A percentile compares a stretch with the other conserved stretches of the same genome.
These are phyloP conservation scores for Drosophila austrosaltans DNA, from an alignment of 2,888 invertebrate species.

Conservation along the genomic window DNA sequence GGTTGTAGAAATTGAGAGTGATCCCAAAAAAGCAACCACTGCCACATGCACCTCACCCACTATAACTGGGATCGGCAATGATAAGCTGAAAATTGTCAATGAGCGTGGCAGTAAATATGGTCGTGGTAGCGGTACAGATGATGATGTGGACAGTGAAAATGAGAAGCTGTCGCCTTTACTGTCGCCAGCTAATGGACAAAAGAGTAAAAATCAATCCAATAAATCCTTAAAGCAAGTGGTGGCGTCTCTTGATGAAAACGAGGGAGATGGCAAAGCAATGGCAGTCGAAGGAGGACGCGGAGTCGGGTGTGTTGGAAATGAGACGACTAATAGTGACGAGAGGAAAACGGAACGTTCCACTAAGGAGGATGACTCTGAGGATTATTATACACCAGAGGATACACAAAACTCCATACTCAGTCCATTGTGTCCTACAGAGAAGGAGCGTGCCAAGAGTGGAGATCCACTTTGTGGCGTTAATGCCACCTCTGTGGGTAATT, in stretches of 20 bases:
- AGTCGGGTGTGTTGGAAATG: constrained; percentile 12
- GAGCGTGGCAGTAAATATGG: constrained; percentile 84
- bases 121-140: constrained; percentile 60
- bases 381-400: constrained; percentile 92
- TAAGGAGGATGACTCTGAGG: constrained; percentile 86
- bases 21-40: constrained; percentile 51
- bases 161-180: constrained; percentile 92
- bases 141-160: constrained; percentile 92
- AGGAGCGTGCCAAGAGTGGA: constrained; percentile 59
- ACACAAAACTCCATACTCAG: constrained; percentile 88
- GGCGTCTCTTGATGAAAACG: constrained; percentile 41
- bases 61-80: constrained; percentile 57
- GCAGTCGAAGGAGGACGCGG: not conserved
- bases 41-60: constrained; percentile 41
- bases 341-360: not conserved
- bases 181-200: constrained; percentile 64
- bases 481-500: constrained; percentile 25
- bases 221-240: constrained; percentile 67
- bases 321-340: constrained; percentile 25
- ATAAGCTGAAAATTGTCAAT: constrained; percentile 86
- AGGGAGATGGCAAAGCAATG: constrained; percentile 26
- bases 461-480: constrained; percentile 59
- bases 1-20: constrained; percentile 59
- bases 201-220: constrained; percentile 57
- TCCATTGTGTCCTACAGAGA: constrained; percentile 84